Base-by-base conservation (phyloP, 1,140 invertebrate species). In the Lasaia peninsularis region DNA sequence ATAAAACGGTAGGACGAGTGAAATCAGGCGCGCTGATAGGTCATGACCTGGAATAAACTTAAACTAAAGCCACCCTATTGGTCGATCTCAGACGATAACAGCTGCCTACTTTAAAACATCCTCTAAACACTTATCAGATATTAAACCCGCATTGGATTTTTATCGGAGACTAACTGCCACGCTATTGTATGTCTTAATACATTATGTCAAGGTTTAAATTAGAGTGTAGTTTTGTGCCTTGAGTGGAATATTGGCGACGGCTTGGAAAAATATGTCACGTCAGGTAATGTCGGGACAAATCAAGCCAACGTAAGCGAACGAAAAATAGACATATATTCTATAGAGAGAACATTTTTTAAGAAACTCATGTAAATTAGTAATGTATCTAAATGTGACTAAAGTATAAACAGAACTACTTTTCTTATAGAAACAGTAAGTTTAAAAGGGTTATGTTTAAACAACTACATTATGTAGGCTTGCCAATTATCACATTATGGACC, bases 241-340 rank as follows among this genome's bases (percentile, higher is more conserved):
- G 37, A 40, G 12, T 40, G 11, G 16, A 40, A 9, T 18, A 40
- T 34, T 54, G 6, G 32, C 32, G 21, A 31, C 56, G 16, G 50
- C 52, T 51, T 49, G 57, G 58, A 51, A 48, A 63, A 63, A 69
- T 71, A 67, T 69, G 68, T 73, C 62, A 65, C 54, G 63, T 67
- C 63, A 66, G 57, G 63, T 65, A 65, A 66, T 51, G 52, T 28
- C 24, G 1, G 4, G 4, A 28, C 24, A 28, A 28, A 28, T 28
- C 24, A 7, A 28, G 24, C 24, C 24, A 28, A 28, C 2, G 24
- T 6, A 28, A 28, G 24, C 24, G 24, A 28, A 28, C 24, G 8
- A 28, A 4, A 2, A 0, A 6, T 28, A 4, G 24, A 28, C 0
- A 6, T 28, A 28, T 2, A 2, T 28, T 28, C 24, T 28, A 28